Evolutionary conservation across 2,797 vertebrate genomes (phyloP).

Genomic region (Percopsis omiscomaycus): DNA sequence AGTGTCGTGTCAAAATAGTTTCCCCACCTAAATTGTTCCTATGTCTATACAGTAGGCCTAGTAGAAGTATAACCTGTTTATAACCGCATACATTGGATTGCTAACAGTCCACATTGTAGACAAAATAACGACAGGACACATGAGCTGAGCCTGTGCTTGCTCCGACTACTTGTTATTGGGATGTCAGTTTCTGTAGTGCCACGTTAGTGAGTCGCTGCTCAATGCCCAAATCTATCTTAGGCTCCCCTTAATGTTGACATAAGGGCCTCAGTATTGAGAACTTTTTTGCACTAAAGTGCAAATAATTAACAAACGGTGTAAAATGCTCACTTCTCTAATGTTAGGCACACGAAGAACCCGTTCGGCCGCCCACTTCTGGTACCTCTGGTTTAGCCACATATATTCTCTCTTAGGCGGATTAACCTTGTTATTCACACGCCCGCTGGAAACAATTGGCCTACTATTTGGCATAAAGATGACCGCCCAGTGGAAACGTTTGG

Average conservation of each 20-base stretch:
- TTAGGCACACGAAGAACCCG: neutral
- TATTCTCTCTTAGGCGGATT: constrained; percentile 20
- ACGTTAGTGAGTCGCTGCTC: neutral
- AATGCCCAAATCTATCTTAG: neutral
- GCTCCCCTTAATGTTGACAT: constrained; percentile 25
- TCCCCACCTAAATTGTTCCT: too few relatives aligned
- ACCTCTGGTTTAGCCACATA: constrained; percentile 11
- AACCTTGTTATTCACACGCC: constrained; percentile 51
- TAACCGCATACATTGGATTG: too few relatives aligned
- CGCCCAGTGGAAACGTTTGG: constrained; percentile 55
- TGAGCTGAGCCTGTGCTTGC: too few relatives aligned
- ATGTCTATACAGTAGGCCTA: too few relatives aligned
- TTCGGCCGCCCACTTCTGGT: constrained; percentile 10
- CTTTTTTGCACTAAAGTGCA: neutral
- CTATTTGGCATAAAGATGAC: constrained; percentile 34
- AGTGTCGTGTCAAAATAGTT: too few relatives aligned
- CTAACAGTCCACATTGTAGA: too few relatives aligned
- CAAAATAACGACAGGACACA: too few relatives aligned
- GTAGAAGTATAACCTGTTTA: too few relatives aligned
- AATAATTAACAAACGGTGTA: neutral
- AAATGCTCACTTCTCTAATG: constrained; percentile 4
- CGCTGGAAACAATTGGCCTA: constrained; percentile 58
- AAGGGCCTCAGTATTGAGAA: constrained; percentile 9
- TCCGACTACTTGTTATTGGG: neutral
- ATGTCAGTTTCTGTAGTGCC: neutral